A percentile compares a stretch with the other conserved stretches of the same genome.
phyloP scores from a whole-genome alignment of 1,140 invertebrate genomes.

The Odontomachus brunneus region DNA sequence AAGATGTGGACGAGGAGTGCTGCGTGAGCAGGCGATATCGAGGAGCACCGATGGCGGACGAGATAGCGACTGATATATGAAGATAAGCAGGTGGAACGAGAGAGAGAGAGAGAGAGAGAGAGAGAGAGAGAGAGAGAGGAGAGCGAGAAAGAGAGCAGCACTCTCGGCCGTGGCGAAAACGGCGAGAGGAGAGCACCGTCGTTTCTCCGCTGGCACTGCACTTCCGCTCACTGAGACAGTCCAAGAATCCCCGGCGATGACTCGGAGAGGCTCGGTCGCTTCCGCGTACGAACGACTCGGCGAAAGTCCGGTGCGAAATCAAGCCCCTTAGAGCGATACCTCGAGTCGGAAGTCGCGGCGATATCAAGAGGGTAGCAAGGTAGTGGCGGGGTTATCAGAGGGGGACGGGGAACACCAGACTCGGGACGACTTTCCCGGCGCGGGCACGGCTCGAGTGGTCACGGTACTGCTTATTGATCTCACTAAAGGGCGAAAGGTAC shows the following conservation, averaged over 20 bases:
- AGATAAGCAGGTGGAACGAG: conserved; percentile 35
- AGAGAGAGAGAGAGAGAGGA: not conserved
- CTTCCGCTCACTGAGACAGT: conserved; percentile 6
- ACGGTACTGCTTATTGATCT: conserved; percentile 82
- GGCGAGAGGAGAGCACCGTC: not conserved
- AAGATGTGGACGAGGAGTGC: conserved; percentile 23
- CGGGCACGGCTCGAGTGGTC: conserved; percentile 72
- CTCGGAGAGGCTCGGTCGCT: not conserved
- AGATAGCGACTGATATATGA: conserved; percentile 40
- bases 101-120: not conserved
- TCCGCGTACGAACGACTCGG: not conserved
- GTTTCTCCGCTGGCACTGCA: conserved; percentile 9
- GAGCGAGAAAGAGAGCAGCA: not conserved
- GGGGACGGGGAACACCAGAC: conserved; percentile 29
- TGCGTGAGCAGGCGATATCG: conserved; percentile 23
- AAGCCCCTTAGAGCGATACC: not conserved
- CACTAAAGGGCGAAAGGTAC: conserved; percentile 77
- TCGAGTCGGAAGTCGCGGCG: not conserved
- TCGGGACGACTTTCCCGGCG: conserved; percentile 60
- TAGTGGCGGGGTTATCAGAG: not conserved
- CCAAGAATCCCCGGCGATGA: not conserved
- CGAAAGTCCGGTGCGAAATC: not conserved
- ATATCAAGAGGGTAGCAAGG: not conserved
- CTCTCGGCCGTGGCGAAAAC: not conserved
- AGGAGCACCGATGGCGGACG: conserved; percentile 48